Evolutionary conservation across 2,888 invertebrate species (phyloP).

Genomic region (Camptogramma bilineatum): DNA sequence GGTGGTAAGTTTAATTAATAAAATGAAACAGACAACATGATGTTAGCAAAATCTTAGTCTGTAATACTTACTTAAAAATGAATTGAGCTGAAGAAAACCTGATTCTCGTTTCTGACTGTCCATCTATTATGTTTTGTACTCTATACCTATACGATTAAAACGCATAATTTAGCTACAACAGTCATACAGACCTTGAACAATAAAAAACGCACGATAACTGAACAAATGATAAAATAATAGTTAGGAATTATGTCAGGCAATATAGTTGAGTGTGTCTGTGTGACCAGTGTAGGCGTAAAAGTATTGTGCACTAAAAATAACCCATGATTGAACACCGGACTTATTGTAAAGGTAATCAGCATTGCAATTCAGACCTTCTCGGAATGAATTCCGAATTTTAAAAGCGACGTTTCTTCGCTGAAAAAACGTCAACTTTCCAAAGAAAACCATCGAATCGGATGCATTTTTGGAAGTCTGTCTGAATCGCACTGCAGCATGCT

Average conservation of each 20-base stretch:
- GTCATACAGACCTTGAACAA: constrained; percentile 10
- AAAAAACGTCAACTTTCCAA: no score
- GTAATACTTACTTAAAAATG: no score
- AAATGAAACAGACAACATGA: no score
- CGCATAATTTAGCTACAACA: neutral
- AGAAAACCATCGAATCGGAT: no score
- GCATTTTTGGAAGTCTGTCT: no score
- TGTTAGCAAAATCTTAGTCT: no score
- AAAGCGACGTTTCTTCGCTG: no score
- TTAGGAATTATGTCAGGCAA: constrained; percentile 7
- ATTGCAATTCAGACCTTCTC: no score
- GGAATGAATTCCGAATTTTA: no score
- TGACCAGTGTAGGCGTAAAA: constrained; percentile 18
- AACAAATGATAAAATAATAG: constrained; percentile 22
- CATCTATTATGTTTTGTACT: neutral
- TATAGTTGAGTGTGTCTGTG: constrained; percentile 17
- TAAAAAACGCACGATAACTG: neutral
- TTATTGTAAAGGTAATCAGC: constrained; percentile 24
- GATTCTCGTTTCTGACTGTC: neutral
- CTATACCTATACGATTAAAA: neutral
- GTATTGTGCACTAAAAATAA: constrained; percentile 39
- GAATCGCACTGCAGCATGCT: no score
- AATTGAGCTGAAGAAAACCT: neutral
- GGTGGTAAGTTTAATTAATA: no score
- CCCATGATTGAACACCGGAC: constrained; percentile 28